Base-by-base conservation (phyloP, 2,113 vertebrate species). In the Saimiri boliviensis region DNA sequence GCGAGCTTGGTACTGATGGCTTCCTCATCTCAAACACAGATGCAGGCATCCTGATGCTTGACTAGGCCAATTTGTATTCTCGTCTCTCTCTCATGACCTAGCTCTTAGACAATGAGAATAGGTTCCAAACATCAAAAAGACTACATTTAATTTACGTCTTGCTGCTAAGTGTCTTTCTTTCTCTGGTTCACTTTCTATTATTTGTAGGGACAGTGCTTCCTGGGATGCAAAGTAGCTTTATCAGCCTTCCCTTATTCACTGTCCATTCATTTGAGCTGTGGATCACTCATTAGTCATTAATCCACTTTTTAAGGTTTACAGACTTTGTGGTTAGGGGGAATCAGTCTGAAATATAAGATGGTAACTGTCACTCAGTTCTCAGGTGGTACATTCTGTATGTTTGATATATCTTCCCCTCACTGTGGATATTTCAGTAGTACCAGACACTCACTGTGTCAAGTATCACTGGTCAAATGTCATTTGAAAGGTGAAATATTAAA, bases 1-100 rank as follows among this genome's bases (percentile, higher is more conserved):
- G 58, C 13, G 14, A 12, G 21, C 19, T 5, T 14, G 2, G 2
- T 35, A 32, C 8, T 1, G 2, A 25, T 2, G 5, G 23, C 9
- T 12, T 47, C 6, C 32, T 4, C 42, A 27, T n/a, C 40, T 35
- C 60, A 40, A 52, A 35, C 9, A 10, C 19, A 30, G 16, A 8
- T 1, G 0, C 12, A 4, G 3, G 6, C 1, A 11, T 10, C 9
- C 1, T 0, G 20, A 35, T 2, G 3, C 3, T 63, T 32, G 10
- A 1, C 37, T 20, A 5, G 32, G 10, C 27, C 8, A 19, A 49
- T 20, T n/a, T 30, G 3, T 8, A 4, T 30, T 47, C 2, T 23
- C 12, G 1, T 23, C 12, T 45, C 6, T 4, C 16, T 37, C 4
- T 6, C 3, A 35, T 0, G 1, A 23, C 17, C 0, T 5, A 19